phyloP scores from a whole-genome alignment of 2,797 vertebrate genomes.

The Numenius phaeopus region DNA sequence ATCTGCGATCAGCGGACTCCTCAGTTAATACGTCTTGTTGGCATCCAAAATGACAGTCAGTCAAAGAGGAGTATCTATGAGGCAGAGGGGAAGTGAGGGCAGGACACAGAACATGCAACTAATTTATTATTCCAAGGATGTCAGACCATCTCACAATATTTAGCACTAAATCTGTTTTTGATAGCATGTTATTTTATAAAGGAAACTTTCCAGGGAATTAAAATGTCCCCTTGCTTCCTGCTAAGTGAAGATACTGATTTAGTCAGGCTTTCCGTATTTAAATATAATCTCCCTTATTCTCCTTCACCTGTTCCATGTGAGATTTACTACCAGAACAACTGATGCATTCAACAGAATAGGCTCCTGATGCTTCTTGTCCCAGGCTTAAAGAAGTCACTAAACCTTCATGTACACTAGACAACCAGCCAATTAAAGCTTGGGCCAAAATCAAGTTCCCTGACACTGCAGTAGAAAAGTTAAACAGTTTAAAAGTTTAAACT shows the following conservation, averaged over 20 bases:
- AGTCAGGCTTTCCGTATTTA: constrained; percentile 4
- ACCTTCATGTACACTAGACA: neutral
- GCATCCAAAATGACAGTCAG: neutral
- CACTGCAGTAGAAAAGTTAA: neutral
- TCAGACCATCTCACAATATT: neutral
- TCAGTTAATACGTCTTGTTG: neutral
- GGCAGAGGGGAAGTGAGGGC: neutral
- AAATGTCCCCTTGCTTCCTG: neutral
- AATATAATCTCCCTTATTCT: neutral
- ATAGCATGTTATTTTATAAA: neutral
- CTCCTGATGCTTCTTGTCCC: neutral
- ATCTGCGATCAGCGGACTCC: neutral
- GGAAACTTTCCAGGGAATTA: neutral
- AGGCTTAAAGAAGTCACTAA: neutral
- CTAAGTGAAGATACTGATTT: constrained; percentile 4
- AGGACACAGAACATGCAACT: neutral
- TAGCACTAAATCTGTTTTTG: neutral
- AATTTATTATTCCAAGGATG: constrained; percentile 1
- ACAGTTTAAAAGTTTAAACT: neutral
- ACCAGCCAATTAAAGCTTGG: neutral
- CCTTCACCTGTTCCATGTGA: neutral
- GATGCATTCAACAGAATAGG: neutral
- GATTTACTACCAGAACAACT: neutral
- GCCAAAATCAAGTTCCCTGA: neutral
- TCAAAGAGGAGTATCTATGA: neutral